phyloP scores from a whole-genome alignment of 2,113 vertebrate species.

The Menura novaehollandiae region DNA sequence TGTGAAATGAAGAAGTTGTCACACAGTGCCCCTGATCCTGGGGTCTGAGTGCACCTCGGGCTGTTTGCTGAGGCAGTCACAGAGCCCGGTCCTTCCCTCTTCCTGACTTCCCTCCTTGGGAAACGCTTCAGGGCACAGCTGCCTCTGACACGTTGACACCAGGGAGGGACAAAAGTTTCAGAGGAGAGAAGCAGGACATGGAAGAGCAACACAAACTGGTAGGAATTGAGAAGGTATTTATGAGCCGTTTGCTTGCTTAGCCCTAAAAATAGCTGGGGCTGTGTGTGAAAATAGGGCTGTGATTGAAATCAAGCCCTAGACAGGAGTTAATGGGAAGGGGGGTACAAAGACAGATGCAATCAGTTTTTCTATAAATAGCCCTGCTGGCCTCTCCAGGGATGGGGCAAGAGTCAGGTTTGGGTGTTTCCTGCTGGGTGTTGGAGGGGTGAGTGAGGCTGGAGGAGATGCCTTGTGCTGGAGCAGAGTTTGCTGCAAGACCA shows the following conservation, averaged over 20 bases:
- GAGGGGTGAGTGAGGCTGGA: background rate
- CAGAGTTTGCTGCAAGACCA: background rate
- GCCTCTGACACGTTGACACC: background rate
- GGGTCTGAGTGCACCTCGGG: background rate
- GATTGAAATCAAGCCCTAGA: slow-evolving; percentile 55
- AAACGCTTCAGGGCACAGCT: background rate
- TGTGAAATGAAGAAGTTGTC: slow-evolving; percentile 53
- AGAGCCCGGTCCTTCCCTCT: background rate
- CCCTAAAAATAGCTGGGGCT: slow-evolving; percentile 46
- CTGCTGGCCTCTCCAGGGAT: background rate
- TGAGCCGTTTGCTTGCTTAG: slow-evolving; percentile 47
- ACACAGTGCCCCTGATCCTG: background rate
- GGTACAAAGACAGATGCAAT: background rate
- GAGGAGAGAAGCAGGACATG: background rate
- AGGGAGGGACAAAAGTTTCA: background rate
- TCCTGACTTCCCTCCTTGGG: background rate
- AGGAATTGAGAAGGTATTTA: slow-evolving; percentile 38
- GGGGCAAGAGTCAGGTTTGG: background rate
- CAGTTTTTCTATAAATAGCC: background rate
- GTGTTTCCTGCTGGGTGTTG: background rate
- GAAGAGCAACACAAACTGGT: background rate
- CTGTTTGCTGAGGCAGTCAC: slow-evolving; percentile 2
- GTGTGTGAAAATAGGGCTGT: slow-evolving; percentile 27
- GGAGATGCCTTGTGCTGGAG: background rate
- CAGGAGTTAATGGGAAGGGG: background rate